phyloP scores from a whole-genome alignment of 2,888 invertebrate genomes.

The Clistopyga incitator region DNA sequence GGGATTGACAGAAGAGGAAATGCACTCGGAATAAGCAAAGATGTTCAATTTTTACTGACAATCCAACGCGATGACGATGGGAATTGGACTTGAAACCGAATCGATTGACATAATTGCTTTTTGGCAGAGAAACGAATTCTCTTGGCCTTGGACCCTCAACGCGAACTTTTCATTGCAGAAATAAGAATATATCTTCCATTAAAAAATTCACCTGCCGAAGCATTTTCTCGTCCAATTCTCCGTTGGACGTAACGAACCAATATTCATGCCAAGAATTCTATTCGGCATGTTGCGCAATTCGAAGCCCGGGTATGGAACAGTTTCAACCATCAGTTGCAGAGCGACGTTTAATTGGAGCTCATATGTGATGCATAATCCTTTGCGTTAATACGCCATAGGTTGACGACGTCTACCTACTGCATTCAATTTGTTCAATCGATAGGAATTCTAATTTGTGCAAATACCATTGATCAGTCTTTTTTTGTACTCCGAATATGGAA shows the following conservation, averaged over 20 bases:
- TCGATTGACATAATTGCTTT: slow-evolving; percentile 8
- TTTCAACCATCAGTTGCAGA: not conserved
- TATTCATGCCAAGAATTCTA: slow-evolving; percentile 2
- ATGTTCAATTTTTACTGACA: not conserved
- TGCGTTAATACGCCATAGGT: not conserved
- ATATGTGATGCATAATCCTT: slow-evolving; percentile 6
- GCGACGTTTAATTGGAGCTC: slow-evolving; percentile 29
- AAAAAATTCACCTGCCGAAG: not conserved
- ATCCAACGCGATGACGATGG: not conserved
- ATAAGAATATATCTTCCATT: not conserved
- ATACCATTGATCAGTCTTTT: not conserved
- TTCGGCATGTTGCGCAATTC: slow-evolving; percentile 21
- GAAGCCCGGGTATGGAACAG: not conserved
- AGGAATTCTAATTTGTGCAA: not conserved
- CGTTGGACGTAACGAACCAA: not conserved
- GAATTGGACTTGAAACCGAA: not conserved
- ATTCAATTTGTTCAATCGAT: not conserved
- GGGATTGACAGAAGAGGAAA: slow-evolving; percentile 16
- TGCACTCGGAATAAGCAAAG: slow-evolving; percentile 16
- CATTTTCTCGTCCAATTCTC: slow-evolving; percentile 9
- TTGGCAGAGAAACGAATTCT: slow-evolving; percentile 7
- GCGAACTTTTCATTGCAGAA: not conserved
- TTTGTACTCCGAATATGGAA: no score
- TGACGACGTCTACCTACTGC: not conserved
- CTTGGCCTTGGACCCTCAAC: not conserved